phyloP scores from a whole-genome alignment of 2,797 vertebrate genomes.

The Eulemur albifrons region DNA sequence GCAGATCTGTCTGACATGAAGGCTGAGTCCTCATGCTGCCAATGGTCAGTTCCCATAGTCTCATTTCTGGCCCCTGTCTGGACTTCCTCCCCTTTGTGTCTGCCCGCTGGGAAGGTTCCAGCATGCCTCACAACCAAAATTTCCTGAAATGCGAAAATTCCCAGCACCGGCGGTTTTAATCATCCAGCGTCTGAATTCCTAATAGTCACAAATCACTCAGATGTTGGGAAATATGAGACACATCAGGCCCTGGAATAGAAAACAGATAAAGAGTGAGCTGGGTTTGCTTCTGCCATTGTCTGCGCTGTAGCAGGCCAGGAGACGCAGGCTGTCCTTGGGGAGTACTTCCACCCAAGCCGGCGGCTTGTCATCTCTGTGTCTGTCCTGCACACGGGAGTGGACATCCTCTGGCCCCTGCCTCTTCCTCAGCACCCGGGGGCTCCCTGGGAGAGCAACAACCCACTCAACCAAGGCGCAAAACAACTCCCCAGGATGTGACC shows the following conservation, averaged over 20 bases:
- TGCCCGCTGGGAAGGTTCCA: conserved; percentile 41
- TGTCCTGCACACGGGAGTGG: conserved; percentile 67
- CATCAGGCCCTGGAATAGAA: not conserved
- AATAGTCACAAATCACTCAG: conserved; percentile 50
- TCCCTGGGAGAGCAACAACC: conserved; percentile 74
- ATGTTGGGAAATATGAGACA: conserved; percentile 65
- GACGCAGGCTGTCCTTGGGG: not conserved
- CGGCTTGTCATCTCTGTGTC: conserved; percentile 66
- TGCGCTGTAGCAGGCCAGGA: not conserved
- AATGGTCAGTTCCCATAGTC: conserved; percentile 27
- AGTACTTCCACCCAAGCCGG: conserved; percentile 13
- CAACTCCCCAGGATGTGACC: conserved; percentile 61
- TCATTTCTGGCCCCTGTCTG: not conserved
- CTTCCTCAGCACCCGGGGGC: conserved; percentile 70
- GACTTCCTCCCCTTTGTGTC: conserved; percentile 15
- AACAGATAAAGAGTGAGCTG: conserved; percentile 10
- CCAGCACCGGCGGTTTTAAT: conserved; percentile 64
- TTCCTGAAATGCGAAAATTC: conserved; percentile 75
- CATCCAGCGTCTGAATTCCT: conserved; percentile 55
- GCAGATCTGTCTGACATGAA: not conserved
- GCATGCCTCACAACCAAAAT: conserved; percentile 63
- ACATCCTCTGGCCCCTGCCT: conserved; percentile 79
- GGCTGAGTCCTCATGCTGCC: not conserved
- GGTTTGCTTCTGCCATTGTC: not conserved
- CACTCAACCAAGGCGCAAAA: conserved; percentile 78